Evolutionary conservation across 1,140 invertebrate species (phyloP), one percentile per base, ranked within the genome.

Genomic region (Zaprionus camerounensis): DNA sequence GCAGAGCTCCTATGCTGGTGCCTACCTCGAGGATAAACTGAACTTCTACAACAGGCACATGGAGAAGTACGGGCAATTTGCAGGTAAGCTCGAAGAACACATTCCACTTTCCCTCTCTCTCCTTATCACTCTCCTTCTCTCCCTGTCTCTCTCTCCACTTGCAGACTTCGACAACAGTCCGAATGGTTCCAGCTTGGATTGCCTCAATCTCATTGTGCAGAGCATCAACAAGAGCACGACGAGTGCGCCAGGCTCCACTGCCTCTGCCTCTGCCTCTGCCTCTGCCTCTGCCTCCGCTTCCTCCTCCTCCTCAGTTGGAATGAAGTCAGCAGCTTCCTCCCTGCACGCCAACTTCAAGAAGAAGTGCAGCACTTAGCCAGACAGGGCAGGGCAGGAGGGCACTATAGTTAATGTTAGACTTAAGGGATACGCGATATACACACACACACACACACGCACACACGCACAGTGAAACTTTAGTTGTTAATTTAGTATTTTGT

Each of bases 151-250:
- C 17, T 20, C 17, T 7, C 22, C 7, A 26, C 26, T 1, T 5
- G 13, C 57, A 83, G 74, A 73, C 15, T 80, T 63, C 22, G 59
- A 67, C 79, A 58, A 13, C 53, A 82, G 73, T 76, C 69, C 80
- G 26, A 91, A 93, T 68, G 92, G 93, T 22, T 95, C 95, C 36
- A 95, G 95, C 68, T 82, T 95, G 76, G 95, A 95, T 77, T 95
- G 95, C 51, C 93, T 95, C 0, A 95, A 93, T 87, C 93, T 95
- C 73, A 95, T 95, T 72, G 95, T 95, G n/a, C 95, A 95, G 91
- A 95, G 94, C 86, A 95, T 95, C 69, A 94, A 94, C 68, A 92
- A 83, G 65, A 90, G 72, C 75, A 76, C 82, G 15, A 81, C 81
- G 28, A 76, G 41, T 57, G 67, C 79, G 26, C 46, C 79, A 34